Base-by-base conservation (phyloP, 2,888 invertebrate species). In the Tinea pellionella region DNA sequence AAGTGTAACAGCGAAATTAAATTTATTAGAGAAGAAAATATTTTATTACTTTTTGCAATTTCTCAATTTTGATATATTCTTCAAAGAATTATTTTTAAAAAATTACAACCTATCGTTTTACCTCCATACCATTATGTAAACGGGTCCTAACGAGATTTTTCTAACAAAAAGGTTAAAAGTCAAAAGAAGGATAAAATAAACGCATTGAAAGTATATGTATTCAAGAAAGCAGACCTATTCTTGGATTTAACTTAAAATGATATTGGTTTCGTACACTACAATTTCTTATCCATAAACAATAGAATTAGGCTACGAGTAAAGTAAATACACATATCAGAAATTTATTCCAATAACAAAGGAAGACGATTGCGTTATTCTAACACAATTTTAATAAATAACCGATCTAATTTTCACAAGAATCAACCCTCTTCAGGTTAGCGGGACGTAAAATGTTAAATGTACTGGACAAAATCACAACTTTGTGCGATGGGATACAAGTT, bases 401-500 rank as follows among this genome's bases (percentile, higher is more conserved):
- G 24, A 24, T 24, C 24, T 6, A 24, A 24, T 24, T 16, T 47
- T 47, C 2, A 16, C 16, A 47, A 47, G 47, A 47, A 47, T 47
- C 9, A 15, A 15, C 47, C 47, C 8, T 16, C 47, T n/a, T 47
- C 37, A 32, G 57, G 57, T 57, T 57, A 57, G 57, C 57, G 57
- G 32, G 15, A 57, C 57, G 57, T 55, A 57, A 57, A 57, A 32
- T 15, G 32, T 57, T 57, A 32, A 57, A 57, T 57, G 57, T 57
- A 57, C 32, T 32, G 57, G 32, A 57, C 16, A 32, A 57, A 57
- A 57, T 57, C 57, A 57, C 30, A 57, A 57, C 57, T 57, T 24
- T 29, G 29, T 29, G 30, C 32, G 32, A 57, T 57, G 19, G 57
- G 57, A 57, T 32, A 19, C 32, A 29, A 57, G 32, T 11, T 57